Conservation (phyloP, 2,888 invertebrate species). For the Ennomos quercinarius region DNA sequence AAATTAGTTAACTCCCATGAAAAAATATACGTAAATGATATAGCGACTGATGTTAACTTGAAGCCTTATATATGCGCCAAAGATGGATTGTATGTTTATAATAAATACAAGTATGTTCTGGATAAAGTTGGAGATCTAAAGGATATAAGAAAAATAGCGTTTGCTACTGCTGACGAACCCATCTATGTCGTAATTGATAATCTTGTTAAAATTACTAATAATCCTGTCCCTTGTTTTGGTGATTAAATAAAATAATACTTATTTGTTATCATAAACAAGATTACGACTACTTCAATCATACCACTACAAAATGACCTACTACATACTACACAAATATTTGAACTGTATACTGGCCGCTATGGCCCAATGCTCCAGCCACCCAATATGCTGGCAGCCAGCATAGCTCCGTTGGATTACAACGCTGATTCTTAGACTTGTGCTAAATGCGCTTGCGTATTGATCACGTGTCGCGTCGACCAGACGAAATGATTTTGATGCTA, state of each 20-base stretch:
- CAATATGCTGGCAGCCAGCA: no score
- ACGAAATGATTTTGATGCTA: no score
- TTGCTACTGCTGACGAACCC: conserved; percentile 63
- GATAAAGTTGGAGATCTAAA: conserved; percentile 64
- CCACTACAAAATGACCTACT: no score
- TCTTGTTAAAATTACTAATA: conserved; percentile 60
- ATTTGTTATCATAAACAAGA: no score
- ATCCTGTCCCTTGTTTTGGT: conserved; percentile 35
- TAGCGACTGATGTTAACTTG: conserved; percentile 59
- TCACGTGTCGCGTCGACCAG: no score
- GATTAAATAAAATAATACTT: neutral
- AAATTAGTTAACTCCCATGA: conserved; percentile 66
- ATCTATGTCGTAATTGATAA: conserved; percentile 67
- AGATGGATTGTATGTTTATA: conserved; percentile 67
- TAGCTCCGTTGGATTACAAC: no score
- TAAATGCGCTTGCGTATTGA: no score
- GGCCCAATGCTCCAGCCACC: no score
- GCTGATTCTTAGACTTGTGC: no score
- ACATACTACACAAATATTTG: no score
- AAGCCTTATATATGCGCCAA: conserved; percentile 61
- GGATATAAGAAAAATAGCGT: conserved; percentile 63
- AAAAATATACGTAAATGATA: conserved; percentile 45
- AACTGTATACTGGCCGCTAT: no score
- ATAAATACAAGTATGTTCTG: conserved; percentile 72
- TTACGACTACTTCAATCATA: no score